Base-by-base conservation (phyloP, 2,888 invertebrate genomes). In the Microchrysa polita region DNA sequence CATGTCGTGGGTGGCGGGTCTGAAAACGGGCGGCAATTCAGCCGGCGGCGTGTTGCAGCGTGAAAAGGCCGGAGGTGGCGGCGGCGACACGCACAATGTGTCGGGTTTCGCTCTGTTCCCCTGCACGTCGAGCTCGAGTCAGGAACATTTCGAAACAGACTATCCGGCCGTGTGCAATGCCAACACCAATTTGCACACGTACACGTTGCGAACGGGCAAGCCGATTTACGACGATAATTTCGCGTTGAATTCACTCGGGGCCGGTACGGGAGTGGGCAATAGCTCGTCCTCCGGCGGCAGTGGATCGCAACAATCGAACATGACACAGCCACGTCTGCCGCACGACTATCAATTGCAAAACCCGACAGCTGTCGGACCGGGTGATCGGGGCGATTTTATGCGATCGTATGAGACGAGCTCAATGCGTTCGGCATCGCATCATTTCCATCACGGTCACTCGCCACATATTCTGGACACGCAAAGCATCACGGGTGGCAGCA, bases 111-210 rank as follows among this genome's bases (percentile, higher is more conserved):
- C 93, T 5, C 84, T 94, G 65, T 93, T 93, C 81, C 93, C 93
- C 0, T 94, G 94, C 81, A 92, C 92, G 0, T 92, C 92, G 12
- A 92, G 92, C 53, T 92, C 93, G n/a, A 92, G 93, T 75, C 93
- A 93, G 79, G 93, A 93, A 76, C 93, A 93, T 81, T 93, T 93
- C 80, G 92, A 92, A 78, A 92, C 93, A 5, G 90, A 92, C 77
- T 95, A 94, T 81, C 94, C 94, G 5, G 93, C 94, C 12, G 92
- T 94, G 78, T 94, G 94, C 82, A 93, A 92, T 80, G 92, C 94
- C 2, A 95, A 94, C 80, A 93, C 94, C 10, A 94, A 94, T 77
- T 89, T 94, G 12, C 90, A 94, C 78, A 94, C 94, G 61, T 95
- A 94, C 81, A 93, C 93, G 0, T 86, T 92, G 82, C 88, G 92